A percentile compares a stretch with the other conserved stretches of the same genome.
phyloP scores from a whole-genome alignment of 2,113 vertebrate genomes.

The Carollia perspicillata region DNA sequence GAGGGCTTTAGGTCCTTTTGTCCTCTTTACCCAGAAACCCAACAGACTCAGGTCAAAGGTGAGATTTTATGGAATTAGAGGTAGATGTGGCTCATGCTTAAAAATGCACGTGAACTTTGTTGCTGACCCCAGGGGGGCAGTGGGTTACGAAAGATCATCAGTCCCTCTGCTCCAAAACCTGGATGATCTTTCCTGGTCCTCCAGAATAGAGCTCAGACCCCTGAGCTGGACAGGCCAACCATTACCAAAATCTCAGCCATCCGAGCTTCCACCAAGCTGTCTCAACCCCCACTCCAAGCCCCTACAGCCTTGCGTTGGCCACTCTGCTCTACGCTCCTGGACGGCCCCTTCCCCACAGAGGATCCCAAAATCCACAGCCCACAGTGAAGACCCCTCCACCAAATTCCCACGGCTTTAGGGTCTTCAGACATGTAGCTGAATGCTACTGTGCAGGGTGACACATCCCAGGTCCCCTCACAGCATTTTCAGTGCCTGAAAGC shows the following conservation, averaged over 20 bases:
- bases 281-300: background rate
- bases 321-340: background rate
- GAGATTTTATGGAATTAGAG: background rate
- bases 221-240: background rate
- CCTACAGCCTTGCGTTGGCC: background rate
- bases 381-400: background rate
- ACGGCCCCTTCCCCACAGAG: background rate
- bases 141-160: background rate
- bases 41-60: background rate
- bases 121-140: background rate
- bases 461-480: background rate
- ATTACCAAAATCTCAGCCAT: background rate
- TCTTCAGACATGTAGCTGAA: background rate
- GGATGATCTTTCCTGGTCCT: background rate
- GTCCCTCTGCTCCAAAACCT: background rate
- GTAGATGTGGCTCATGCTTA: background rate
- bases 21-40: background rate
- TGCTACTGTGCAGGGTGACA: background rate
- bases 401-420: background rate
- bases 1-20: background rate
- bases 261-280: background rate
- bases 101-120: background rate
- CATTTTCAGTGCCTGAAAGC: background rate
- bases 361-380: background rate
- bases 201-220: background rate